A percentile compares a stretch with the other conserved stretches of the same genome.
Conservation (phyloP, 2,797 vertebrate genomes). For the Rhincodon typus region DNA sequence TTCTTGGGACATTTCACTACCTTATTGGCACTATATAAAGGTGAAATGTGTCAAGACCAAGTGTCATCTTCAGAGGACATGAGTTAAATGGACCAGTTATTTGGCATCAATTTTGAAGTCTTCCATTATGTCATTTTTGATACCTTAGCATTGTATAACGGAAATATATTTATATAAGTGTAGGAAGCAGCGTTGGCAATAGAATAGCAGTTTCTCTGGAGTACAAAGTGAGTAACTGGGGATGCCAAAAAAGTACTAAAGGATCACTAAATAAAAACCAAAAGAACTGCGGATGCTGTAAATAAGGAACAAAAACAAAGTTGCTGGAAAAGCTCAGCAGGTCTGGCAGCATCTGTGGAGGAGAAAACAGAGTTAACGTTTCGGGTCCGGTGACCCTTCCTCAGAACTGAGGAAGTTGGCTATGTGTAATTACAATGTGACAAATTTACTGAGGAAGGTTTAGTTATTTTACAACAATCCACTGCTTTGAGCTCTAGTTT, state of each 20-base stretch:
- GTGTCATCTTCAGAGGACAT: background rate
- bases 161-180: background rate
- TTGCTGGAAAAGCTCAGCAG: too few relatives aligned
- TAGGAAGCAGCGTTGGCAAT: background rate
- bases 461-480: background rate
- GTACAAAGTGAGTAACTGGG: background rate
- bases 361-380: too few relatives aligned
- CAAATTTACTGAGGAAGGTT: background rate
- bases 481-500: background rate
- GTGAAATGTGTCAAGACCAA: background rate
- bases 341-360: too few relatives aligned
- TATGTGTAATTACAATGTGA: background rate
- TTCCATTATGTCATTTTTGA: background rate
- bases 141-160: background rate
- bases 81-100: background rate
- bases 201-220: background rate
- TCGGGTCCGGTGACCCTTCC: too few relatives aligned
- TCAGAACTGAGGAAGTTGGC: too few relatives aligned
- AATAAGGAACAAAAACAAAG: too few relatives aligned
- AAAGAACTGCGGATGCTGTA: too few relatives aligned
- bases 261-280: background rate
- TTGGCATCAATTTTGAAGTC: background rate
- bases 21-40: background rate
- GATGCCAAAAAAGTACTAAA: background rate
- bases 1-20: background rate